Percentiles rank a stretch among this genome's conserved stretches.
These are phyloP conservation scores for Porites lobata DNA, from an alignment of 92 coral and sea anemone genomes.

Conservation along the genomic window DNA sequence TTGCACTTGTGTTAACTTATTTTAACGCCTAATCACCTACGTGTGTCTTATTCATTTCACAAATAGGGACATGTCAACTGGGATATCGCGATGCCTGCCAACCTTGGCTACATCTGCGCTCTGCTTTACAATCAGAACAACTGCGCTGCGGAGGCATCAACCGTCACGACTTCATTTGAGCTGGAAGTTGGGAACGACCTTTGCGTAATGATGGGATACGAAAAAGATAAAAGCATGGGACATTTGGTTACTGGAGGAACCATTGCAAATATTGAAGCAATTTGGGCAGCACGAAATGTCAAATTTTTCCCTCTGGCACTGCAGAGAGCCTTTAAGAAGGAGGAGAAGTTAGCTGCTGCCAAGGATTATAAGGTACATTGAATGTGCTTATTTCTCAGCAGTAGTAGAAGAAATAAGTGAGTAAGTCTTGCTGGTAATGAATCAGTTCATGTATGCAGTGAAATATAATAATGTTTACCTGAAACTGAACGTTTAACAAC, in stretches of 20 bases:
- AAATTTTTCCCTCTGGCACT: constrained; percentile 83
- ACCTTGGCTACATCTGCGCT: constrained; percentile 83
- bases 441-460: too few relatives aligned
- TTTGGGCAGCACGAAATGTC: constrained; percentile 93
- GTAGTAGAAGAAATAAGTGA: too few relatives aligned
- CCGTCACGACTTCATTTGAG: constrained; percentile 84
- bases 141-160: constrained; percentile 80
- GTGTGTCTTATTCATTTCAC: neutral
- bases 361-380: constrained; percentile 13
- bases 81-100: constrained; percentile 89
- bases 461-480: too few relatives aligned
- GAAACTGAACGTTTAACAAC: too few relatives aligned
- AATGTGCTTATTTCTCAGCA: too few relatives aligned
- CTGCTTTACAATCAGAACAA: constrained; percentile 89
- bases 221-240: constrained; percentile 70
- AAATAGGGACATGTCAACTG: constrained; percentile 89
- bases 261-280: constrained; percentile 90
- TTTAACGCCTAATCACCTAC: too few relatives aligned
- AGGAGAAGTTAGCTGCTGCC: constrained; percentile 31
- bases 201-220: constrained; percentile 90
- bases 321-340: constrained; percentile 76
- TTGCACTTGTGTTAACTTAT: too few relatives aligned
- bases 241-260: constrained; percentile 87
- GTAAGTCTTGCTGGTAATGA: too few relatives aligned
- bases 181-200: constrained; percentile 78